Conservation (phyloP, 2,797 vertebrate genomes). For the Petrocephalus schoutedeni region DNA sequence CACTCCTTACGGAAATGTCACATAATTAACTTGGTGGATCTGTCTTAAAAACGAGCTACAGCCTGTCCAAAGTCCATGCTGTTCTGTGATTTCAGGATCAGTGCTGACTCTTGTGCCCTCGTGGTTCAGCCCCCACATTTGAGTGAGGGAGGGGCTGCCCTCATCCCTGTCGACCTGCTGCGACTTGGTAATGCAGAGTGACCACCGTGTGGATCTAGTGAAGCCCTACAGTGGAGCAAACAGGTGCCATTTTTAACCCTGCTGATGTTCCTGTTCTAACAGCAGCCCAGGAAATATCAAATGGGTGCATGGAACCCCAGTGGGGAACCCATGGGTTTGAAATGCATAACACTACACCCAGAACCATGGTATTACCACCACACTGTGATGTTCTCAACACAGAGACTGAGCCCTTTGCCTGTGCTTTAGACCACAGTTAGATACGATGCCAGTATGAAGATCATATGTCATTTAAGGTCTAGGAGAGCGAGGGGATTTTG, state of each 20-base stretch:
- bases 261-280: neutral
- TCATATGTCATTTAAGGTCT: neutral
- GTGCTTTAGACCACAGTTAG: neutral
- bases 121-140: neutral
- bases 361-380: neutral
- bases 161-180: slow-evolving; percentile 9
- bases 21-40: neutral
- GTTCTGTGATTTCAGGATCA: neutral
- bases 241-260: neutral
- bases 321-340: neutral
- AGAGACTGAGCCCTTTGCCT: neutral
- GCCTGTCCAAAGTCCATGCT: neutral
- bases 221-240: neutral
- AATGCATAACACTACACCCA: neutral
- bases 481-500: neutral
- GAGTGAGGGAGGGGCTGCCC: neutral
- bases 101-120: neutral
- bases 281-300: neutral
- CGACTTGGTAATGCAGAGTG: neutral
- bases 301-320: neutral
- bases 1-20: neutral
- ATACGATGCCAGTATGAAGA: neutral
- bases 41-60: neutral
- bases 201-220: neutral
- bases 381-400: neutral